phyloP scores from a whole-genome alignment of 1,140 invertebrate genomes.

The Leptoteleia sp. region DNA sequence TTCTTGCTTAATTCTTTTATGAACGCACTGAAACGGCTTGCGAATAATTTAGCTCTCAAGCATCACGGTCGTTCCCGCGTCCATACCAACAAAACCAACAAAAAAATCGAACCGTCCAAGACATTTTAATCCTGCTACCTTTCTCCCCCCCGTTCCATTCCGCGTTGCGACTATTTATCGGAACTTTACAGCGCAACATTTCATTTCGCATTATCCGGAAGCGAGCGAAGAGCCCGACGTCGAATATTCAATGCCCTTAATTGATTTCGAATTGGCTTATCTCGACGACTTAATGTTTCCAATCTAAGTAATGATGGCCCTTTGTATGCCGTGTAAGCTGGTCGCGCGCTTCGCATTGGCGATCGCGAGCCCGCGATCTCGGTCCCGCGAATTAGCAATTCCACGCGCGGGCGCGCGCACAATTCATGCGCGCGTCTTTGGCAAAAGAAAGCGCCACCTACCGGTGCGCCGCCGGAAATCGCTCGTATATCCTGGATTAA shows the following conservation, averaged over 20 bases:
- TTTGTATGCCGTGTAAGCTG: conserved; percentile 44
- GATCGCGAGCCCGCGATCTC: conserved; percentile 40
- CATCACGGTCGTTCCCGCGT: no score
- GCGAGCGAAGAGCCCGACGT: conserved; percentile 15
- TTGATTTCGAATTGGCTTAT: conserved; percentile 61
- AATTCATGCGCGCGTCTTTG: conserved; percentile 21
- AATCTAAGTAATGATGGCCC: conserved; percentile 46
- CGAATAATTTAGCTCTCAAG: no score
- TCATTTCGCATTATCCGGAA: conserved; percentile 32
- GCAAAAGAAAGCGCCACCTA: conserved; percentile 43
- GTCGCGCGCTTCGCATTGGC: conserved; percentile 14
- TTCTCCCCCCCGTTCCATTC: conserved; percentile 1
- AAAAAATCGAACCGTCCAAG: no score
- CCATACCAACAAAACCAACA: no score
- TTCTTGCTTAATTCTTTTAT: no score
- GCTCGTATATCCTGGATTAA: conserved; percentile 55
- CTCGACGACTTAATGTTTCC: conserved; percentile 17
- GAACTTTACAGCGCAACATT: conserved; percentile 1
- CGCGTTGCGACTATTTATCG: conserved; percentile 8
- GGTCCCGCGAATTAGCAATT: conserved; percentile 33
- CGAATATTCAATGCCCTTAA: conserved; percentile 48
- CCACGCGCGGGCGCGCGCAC: conserved; percentile 16
- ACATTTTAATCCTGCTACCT: background rate
- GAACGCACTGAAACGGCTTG: no score
- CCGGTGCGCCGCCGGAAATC: conserved; percentile 31